Conservation (phyloP, 2,113 vertebrate species). For the Ceuthmochares aereus region DNA sequence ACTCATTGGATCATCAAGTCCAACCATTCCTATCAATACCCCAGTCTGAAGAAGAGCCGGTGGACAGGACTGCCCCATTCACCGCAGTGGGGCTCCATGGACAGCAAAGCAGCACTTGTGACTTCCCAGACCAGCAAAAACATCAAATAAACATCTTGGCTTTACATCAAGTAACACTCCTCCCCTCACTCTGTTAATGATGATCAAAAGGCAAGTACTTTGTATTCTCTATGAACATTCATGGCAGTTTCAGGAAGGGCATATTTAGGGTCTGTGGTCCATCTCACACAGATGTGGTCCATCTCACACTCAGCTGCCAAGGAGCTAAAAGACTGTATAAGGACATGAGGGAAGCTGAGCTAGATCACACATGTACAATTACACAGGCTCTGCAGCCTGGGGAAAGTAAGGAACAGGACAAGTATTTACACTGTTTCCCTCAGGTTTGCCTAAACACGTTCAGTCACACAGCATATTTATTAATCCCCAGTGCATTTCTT, state of each 20-base stretch:
- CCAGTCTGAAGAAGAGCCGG: not conserved
- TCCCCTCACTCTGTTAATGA: not conserved
- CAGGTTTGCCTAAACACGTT: not conserved
- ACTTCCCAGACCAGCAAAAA: not conserved
- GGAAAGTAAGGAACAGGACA: not conserved
- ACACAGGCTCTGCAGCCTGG: not conserved
- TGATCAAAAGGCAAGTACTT: not conserved
- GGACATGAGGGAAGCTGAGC: not conserved
- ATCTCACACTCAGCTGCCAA: not conserved
- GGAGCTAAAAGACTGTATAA: not conserved
- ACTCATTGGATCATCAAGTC: no score
- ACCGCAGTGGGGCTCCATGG: not conserved
- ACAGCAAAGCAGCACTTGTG: not conserved
- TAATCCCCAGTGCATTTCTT: not conserved
- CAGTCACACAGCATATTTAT: not conserved
- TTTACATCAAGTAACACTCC: not conserved
- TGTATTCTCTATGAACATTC: not conserved
- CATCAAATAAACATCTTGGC: not conserved
- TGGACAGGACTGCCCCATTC: not conserved
- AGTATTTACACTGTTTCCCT: not conserved
- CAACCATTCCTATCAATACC: no score
- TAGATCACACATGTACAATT: not conserved
- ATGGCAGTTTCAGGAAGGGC: not conserved
- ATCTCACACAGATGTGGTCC: not conserved
- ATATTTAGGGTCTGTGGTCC: not conserved